phyloP scores from a whole-genome alignment of 2,888 invertebrate species.

The Tinea pellionella region DNA sequence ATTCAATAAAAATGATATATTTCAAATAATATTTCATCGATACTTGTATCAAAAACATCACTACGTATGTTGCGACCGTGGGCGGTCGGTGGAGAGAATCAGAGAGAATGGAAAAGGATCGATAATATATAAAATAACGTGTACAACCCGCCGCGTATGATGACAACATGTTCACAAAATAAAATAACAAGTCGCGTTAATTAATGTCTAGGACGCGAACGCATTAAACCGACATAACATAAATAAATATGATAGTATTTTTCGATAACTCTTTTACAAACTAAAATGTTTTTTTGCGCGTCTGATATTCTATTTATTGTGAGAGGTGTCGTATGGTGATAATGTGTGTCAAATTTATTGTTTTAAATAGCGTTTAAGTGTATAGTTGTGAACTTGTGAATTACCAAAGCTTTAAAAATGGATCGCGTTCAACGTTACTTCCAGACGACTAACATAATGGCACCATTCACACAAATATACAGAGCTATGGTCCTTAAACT shows the following conservation, averaged over 20 bases:
- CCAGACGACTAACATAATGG: slow-evolving; percentile 35
- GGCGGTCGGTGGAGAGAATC: slow-evolving; percentile 8
- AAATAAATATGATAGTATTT: neutral
- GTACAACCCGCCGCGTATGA: neutral
- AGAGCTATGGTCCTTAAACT: slow-evolving; percentile 62
- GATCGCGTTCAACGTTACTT: slow-evolving; percentile 28
- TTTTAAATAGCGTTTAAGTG: slow-evolving; percentile 35
- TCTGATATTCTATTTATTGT: neutral
- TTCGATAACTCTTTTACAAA: neutral
- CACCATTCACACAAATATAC: slow-evolving; percentile 55
- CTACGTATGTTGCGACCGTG: neutral
- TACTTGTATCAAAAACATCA: neutral
- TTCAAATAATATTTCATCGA: neutral
- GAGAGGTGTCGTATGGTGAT: slow-evolving; percentile 36
- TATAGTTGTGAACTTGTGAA: slow-evolving; percentile 1
- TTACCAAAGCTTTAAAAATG: neutral
- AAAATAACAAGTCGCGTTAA: slow-evolving; percentile 4
- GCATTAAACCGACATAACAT: neutral
- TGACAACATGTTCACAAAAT: neutral
- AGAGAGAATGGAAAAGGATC: slow-evolving; percentile 1
- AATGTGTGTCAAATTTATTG: slow-evolving; percentile 65
- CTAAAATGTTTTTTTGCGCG: neutral
- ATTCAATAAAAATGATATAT: too few relatives aligned
- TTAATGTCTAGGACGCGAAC: neutral
- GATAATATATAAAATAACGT: slow-evolving; percentile 4